Evolutionary conservation across 1,140 invertebrate species (phyloP).

Genomic region (Drosophila malerkotliana): DNA sequence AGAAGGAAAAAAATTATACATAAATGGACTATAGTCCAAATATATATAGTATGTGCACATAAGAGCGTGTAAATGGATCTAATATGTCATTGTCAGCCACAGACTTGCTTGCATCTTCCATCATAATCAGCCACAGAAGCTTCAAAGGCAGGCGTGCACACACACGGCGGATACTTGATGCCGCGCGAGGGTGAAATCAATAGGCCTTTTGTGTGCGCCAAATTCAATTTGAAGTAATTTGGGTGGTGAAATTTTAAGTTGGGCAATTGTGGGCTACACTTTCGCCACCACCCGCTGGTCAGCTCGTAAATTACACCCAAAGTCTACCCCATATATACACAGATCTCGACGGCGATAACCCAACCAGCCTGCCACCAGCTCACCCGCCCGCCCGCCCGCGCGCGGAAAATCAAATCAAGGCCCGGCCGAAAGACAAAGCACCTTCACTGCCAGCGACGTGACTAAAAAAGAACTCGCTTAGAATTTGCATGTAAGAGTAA

Average conservation of each 20-base stretch:
- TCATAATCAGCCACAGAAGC: conserved; percentile 59
- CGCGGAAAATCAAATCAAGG: conserved; percentile 65
- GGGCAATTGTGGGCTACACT: conserved; percentile 41
- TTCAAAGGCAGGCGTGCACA: conserved; percentile 5
- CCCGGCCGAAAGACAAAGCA: conserved; percentile 35
- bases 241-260: conserved; percentile 35
- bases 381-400: neutral
- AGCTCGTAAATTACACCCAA: conserved; percentile 67
- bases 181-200: conserved; percentile 61
- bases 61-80: conserved; percentile 68
- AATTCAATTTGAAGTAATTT: conserved; percentile 40
- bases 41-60: conserved; percentile 11
- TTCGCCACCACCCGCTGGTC: conserved; percentile 46
- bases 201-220: conserved; percentile 46
- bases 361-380: neutral
- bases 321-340: conserved; percentile 17
- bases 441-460: conserved; percentile 16
- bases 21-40: conserved; percentile 13
- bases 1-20: conserved; percentile 16
- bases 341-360: conserved; percentile 36
- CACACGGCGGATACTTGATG: conserved; percentile 57
- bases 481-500: conserved; percentile 81
- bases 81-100: conserved; percentile 76
- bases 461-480: conserved; percentile 44
- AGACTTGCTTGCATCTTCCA: conserved; percentile 61